Conservation (phyloP, 1,140 invertebrate genomes). For the Drosophila tristis region DNA sequence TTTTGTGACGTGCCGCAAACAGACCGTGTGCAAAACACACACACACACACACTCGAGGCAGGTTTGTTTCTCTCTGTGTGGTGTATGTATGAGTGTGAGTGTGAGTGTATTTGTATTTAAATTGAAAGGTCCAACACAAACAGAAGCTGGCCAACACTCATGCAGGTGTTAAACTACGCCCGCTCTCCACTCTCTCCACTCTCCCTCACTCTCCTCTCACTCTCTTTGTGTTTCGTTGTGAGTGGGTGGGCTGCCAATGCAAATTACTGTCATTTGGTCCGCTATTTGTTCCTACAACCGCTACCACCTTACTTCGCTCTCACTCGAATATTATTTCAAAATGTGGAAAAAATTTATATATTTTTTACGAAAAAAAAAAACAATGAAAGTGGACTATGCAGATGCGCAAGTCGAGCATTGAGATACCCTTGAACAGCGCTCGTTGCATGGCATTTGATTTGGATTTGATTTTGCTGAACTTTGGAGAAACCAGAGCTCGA, state of each 20-base stretch:
- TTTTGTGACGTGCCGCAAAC: slow-evolving; percentile 79
- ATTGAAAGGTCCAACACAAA: slow-evolving; percentile 51
- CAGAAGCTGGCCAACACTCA: slow-evolving; percentile 32
- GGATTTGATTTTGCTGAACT: too few species aligned
- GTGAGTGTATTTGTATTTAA: slow-evolving; percentile 45
- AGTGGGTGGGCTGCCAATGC: slow-evolving; percentile 43
- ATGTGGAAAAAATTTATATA: slow-evolving; percentile 29
- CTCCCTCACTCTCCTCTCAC: too few species aligned
- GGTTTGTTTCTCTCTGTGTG: neutral
- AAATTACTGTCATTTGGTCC: slow-evolving; percentile 60
- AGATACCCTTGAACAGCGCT: too few species aligned
- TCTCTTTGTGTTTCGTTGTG: too few species aligned
- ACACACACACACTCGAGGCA: slow-evolving; percentile 9
- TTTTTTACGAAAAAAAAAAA: too few species aligned
- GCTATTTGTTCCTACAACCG: slow-evolving; percentile 17
- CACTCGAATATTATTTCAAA: slow-evolving; percentile 45
- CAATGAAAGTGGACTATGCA: too few species aligned
- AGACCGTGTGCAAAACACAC: slow-evolving; percentile 53
- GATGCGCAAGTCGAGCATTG: too few species aligned
- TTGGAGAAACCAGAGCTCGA: too few species aligned
- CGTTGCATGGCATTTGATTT: too few species aligned
- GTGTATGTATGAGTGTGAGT: slow-evolving; percentile 7
- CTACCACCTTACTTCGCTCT: neutral
- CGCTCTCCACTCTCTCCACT: too few species aligned
- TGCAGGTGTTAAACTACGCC: slow-evolving; percentile 53